phyloP scores from a whole-genome alignment of 2,888 invertebrate species.

The Leptogaster cylindrica region DNA sequence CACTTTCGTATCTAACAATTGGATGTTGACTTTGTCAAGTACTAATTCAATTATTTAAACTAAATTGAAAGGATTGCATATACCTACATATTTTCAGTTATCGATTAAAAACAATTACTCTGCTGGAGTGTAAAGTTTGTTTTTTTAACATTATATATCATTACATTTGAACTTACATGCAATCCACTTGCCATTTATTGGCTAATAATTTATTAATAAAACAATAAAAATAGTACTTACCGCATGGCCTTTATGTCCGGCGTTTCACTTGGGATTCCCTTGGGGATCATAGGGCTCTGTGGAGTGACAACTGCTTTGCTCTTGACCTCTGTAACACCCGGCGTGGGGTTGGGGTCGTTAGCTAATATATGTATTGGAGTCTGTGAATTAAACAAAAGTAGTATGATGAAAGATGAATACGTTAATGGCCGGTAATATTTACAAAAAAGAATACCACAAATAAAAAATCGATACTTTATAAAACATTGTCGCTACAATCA shows the following conservation, averaged over 20 bases:
- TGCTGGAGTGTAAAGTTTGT: no score
- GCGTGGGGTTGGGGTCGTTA: conserved; percentile 50
- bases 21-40: no score
- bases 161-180: no score
- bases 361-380: conserved; percentile 49
- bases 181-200: no score
- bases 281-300: conserved; percentile 51
- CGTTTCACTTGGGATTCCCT: conserved; percentile 50
- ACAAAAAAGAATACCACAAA: neutral
- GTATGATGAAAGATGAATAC: neutral
- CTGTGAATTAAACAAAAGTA: conserved; percentile 41
- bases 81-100: no score
- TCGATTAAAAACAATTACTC: no score
- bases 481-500: conserved; percentile 28
- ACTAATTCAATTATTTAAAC: no score
- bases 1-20: no score
- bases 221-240: conserved; percentile 44
- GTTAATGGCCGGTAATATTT: neutral
- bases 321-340: conserved; percentile 50
- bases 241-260: conserved; percentile 53
- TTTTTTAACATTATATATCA: no score
- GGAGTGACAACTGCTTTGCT: conserved; percentile 48
- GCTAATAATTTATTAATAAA: neutral
- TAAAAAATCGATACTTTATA: conserved; percentile 10
- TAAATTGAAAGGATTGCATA: no score